Percentiles rank a stretch among this genome's conserved stretches.
Evolutionary conservation across 1,140 invertebrate genomes (phyloP).

Genomic region (Drosophila sucinea): DNA sequence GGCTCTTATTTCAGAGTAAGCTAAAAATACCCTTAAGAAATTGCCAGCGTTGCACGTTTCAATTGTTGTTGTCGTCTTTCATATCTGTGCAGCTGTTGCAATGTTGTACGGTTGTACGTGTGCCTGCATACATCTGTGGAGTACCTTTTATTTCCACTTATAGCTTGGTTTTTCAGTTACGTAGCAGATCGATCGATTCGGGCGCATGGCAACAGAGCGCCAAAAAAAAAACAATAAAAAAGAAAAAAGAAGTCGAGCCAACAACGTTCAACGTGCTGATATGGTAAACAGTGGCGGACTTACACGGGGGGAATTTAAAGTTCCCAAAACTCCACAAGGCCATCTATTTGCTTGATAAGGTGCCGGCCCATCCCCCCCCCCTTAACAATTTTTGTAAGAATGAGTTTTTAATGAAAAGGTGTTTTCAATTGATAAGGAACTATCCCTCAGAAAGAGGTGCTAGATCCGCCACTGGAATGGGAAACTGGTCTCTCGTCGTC

Average conservation of each 20-base stretch:
- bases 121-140: constrained; percentile 37
- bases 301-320: not conserved
- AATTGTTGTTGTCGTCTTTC: constrained; percentile 35
- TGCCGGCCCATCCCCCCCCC: too few relatives aligned
- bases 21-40: constrained; percentile 55
- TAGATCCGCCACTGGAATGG: not conserved
- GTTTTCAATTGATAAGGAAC: not conserved
- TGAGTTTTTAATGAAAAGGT: not conserved
- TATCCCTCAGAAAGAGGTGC: not conserved
- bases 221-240: constrained; percentile 1
- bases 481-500: constrained; percentile 50
- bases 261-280: constrained; percentile 47
- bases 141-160: constrained; percentile 29
- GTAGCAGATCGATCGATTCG: constrained; percentile 32
- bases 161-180: constrained; percentile 33
- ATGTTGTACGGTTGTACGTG: constrained; percentile 36
- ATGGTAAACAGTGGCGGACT: constrained; percentile 22
- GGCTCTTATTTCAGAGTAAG: not conserved
- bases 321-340: not conserved
- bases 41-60: constrained; percentile 19
- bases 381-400: not conserved
- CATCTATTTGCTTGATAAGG: not conserved
- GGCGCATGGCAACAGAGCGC: constrained; percentile 63
- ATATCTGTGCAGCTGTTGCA: constrained; percentile 49
- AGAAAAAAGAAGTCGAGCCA: not conserved